Evolutionary conservation across 2,888 invertebrate species (phyloP), one percentile per base, ranked within the genome.

Genomic region (Dryocosmus kuriphilus): DNA sequence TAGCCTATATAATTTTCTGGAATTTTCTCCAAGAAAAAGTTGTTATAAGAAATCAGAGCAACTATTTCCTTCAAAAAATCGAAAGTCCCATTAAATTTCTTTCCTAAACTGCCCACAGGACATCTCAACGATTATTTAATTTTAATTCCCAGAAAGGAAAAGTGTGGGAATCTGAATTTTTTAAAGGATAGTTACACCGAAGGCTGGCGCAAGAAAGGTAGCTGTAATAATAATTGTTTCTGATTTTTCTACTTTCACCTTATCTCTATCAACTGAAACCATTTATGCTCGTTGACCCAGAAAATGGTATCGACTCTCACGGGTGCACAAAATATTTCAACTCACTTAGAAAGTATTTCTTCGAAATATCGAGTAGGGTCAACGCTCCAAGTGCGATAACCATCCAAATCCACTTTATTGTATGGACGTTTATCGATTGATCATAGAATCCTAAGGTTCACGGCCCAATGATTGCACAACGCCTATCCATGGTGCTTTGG

Each of bases 221-320:
- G 71, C 55, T 32, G 71, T 71, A 55, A 71, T 71, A 55, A 71
- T 71, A 51, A 55, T 71, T 71, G 51, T 71, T 51, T 71, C 32
- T 9, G 14, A 71, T 71, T 71, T 67, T 51, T 51, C 19, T 71
- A 71, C 71, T 71, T 71, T 71, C 71, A 71, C 71, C 71, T 71
- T 71, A 71, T 71, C 71, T 71, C 51, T 51, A 71, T 71, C 30
- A 46, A 71, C 46, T 32, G 32, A 65, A 65, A 65, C 22, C 65
- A 24, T 41, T 41, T 22, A 24, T 41, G 63, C 41, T 41, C 27
- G 67, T 6, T 67, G 41, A 46, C 41, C 41, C 67, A 46, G 67
- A 67, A 67, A 67, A 67, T 67, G 22, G 22, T 35, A 63, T 27
- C 27, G 67, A 19, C 67, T 67, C 67, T 19, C 41, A 67, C 67